Base-by-base conservation (phyloP, 2,113 vertebrate genomes). In the Danionella cerebrum region DNA sequence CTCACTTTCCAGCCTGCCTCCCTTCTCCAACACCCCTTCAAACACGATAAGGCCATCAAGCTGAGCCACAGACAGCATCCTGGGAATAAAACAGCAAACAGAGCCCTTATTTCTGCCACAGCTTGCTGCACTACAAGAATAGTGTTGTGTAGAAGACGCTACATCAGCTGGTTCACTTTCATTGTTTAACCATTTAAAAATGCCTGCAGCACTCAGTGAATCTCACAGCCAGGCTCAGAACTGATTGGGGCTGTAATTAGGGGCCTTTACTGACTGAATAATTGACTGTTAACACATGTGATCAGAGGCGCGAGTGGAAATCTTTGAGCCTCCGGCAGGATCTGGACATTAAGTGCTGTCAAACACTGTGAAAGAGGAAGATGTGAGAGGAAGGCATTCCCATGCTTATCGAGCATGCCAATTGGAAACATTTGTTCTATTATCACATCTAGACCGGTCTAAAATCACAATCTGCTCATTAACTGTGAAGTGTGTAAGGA, bases 271-370 rank as follows among this genome's bases (percentile, higher is more conserved):
- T 31, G 36, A 38, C 62, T 65, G 69, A n/a, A 54, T 71, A 66
- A 71, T 71, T 66, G 63, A 65, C 33, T 59, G 62, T 58, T 65
- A 59, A 71, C 24, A 68, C 66, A 36, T 29, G 52, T 27, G 16
- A 55, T 39, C 52, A 65, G n/a, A 31, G 22, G 22, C 39, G 48
- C 12, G 39, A 65, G 51, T 24, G 13, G 24, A 60, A 60, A 31
- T 33, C 51, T 39, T 21, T 3, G n/a, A 25, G 42, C 41, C 47
- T 47, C 36, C 41, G 41, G 33, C 11, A 18, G 57, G 41, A 48
- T 44, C 22, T 22, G 12, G 14, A 18, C 24, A n/a, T 11, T 29
- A 44, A 21, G 29, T 44, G 31, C 57, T 44, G 14, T 44, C 16
- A 45, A 33, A 33, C 29, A 33, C 9, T 3, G 3, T 5, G 29